Evolutionary conservation across 2,888 invertebrate genomes (phyloP).

Genomic region (Sussaba pulchella): DNA sequence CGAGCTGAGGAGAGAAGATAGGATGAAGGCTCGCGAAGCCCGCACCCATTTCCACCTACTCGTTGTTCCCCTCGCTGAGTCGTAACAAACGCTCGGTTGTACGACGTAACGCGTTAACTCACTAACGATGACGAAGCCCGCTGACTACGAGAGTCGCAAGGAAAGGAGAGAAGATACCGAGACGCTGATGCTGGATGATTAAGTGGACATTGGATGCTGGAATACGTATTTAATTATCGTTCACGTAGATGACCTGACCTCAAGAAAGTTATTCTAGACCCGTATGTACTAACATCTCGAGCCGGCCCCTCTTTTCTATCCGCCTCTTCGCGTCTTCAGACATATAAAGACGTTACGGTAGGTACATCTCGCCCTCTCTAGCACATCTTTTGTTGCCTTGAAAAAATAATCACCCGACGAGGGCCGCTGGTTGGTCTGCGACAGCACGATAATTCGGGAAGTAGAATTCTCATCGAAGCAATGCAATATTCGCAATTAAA

Average conservation of each 20-base stretch:
- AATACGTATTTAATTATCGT: slow-evolving; percentile 58
- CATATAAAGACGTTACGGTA: background rate
- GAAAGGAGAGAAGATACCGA: slow-evolving; percentile 8
- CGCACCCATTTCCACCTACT: slow-evolving; percentile 49
- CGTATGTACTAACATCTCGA: slow-evolving; percentile 36
- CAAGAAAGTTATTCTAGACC: slow-evolving; percentile 55
- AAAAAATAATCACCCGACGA: slow-evolving; percentile 58
- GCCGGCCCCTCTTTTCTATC: background rate
- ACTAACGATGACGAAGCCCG: slow-evolving; percentile 43
- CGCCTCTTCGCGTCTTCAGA: background rate
- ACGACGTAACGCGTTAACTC: slow-evolving; percentile 45
- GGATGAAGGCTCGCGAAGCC: slow-evolving; percentile 26
- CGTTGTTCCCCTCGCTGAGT: slow-evolving; percentile 15
- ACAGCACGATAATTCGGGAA: background rate
- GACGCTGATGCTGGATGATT: slow-evolving; percentile 45
- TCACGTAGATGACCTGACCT: slow-evolving; percentile 57
- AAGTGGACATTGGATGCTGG: slow-evolving; percentile 37
- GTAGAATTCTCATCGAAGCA: no score
- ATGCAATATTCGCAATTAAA: no score
- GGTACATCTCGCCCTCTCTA: slow-evolving; percentile 60
- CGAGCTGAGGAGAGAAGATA: background rate
- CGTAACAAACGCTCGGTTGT: slow-evolving; percentile 8
- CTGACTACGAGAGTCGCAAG: background rate
- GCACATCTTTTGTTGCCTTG: slow-evolving; percentile 59
- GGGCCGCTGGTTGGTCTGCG: slow-evolving; percentile 25